Conservation (phyloP, 2,797 vertebrate species). For the Ceryle rudis region DNA sequence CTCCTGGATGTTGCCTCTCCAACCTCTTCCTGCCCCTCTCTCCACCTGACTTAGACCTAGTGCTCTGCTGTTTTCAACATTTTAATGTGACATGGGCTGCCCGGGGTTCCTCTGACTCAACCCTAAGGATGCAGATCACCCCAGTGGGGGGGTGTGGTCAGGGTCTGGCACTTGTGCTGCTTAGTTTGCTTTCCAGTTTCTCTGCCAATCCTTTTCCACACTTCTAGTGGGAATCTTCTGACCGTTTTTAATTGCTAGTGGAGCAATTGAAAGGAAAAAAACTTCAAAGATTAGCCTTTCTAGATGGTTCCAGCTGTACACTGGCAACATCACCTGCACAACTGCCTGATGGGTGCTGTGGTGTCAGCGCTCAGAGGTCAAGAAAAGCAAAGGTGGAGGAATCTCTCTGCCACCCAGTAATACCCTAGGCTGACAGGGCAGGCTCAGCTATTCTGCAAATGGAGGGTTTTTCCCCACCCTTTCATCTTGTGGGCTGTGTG, state of each 20-base stretch:
- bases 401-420: neutral
- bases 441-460: neutral
- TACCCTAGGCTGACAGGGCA: neutral
- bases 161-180: neutral
- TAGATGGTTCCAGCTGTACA: neutral
- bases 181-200: neutral
- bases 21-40: conserved; percentile 20
- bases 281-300: neutral
- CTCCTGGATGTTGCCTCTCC: neutral
- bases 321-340: accelerated
- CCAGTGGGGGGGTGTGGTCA: neutral
- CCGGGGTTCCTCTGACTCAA: neutral
- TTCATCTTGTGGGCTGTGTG: neutral
- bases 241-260: neutral
- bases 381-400: neutral
- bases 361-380: neutral
- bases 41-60: neutral
- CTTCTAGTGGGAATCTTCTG: neutral
- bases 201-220: neutral
- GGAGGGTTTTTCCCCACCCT: neutral
- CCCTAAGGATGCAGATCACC: neutral
- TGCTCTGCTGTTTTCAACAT: conserved; percentile 68
- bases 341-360: neutral
- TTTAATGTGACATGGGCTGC: conserved; percentile 65
- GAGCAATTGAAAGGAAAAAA: neutral